These are phyloP conservation scores for Brachyistius frenatus DNA, from an alignment of 2,113 vertebrate species.

Conservation along the genomic window DNA sequence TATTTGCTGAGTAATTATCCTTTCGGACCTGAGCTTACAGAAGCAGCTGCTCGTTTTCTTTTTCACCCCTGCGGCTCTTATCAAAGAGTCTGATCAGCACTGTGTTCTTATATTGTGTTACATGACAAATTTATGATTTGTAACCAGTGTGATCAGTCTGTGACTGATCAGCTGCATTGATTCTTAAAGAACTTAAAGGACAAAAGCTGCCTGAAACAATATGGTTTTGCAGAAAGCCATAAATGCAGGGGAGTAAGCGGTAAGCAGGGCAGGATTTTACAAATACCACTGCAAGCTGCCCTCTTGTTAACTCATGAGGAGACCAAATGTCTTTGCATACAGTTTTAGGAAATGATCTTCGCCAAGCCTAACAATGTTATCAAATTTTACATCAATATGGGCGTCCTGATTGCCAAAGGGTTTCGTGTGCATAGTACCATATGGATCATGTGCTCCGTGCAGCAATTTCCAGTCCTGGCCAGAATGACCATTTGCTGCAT, in stretches of 20 bases:
- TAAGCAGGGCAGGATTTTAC: neutral
- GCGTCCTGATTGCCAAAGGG: no score
- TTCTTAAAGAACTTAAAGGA: conserved; percentile 8
- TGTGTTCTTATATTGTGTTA: conserved; percentile 13
- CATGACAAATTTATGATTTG: conserved; percentile 28
- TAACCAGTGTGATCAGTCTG: neutral
- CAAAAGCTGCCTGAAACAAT: neutral
- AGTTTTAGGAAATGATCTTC: neutral
- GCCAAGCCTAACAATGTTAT: no score
- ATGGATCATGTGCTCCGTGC: no score
- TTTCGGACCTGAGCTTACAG: conserved; percentile 4
- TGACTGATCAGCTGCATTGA: conserved; percentile 19
- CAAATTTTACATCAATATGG: no score
- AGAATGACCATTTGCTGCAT: no score
- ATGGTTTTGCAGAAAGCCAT: neutral
- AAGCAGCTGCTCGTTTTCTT: conserved; percentile 18
- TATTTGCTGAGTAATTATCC: conserved; percentile 35
- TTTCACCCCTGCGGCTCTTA: neutral
- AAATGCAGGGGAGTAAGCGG: neutral
- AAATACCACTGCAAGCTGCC: neutral
- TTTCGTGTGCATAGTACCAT: no score
- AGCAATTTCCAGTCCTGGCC: no score
- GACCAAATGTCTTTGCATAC: neutral
- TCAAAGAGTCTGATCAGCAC: neutral
- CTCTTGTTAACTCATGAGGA: neutral